Percentiles rank a stretch among this genome's conserved stretches.
phyloP scores from a whole-genome alignment of 2,113 vertebrate species.

The Cathartes aura region DNA sequence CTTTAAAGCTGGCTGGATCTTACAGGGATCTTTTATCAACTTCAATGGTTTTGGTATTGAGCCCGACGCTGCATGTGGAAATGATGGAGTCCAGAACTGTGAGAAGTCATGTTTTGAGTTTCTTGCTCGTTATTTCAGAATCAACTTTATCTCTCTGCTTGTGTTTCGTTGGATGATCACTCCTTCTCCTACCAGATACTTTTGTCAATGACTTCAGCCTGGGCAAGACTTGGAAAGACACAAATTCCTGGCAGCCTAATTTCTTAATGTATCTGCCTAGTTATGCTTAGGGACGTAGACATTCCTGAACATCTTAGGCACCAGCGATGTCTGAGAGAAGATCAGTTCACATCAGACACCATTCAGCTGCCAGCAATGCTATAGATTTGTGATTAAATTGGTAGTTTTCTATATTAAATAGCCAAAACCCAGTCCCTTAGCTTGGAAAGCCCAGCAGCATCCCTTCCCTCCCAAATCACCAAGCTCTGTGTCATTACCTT shows the following conservation, averaged over 20 bases:
- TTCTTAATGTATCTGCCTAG: background rate
- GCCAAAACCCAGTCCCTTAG: background rate
- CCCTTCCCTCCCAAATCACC: background rate
- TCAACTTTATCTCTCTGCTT: background rate
- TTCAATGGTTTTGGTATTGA: rapidly evolving
- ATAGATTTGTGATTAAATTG: background rate
- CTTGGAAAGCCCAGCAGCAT: background rate
- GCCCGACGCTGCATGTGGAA: background rate
- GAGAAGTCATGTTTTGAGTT: background rate
- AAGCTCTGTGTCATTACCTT: background rate
- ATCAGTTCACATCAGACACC: background rate
- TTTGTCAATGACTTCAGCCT: background rate
- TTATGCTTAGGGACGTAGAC: background rate
- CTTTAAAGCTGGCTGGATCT: background rate
- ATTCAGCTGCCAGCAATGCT: background rate
- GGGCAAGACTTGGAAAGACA: background rate
- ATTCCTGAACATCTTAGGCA: background rate
- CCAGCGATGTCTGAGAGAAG: background rate
- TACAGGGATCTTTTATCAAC: background rate
- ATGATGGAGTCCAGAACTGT: background rate
- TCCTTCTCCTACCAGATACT: background rate
- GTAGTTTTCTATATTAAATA: background rate
- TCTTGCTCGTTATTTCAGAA: background rate
- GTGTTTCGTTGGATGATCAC: background rate
- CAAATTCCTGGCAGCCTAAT: background rate